Evolutionary conservation across 2,888 invertebrate species (phyloP).

Genomic region (Biston stratarius): DNA sequence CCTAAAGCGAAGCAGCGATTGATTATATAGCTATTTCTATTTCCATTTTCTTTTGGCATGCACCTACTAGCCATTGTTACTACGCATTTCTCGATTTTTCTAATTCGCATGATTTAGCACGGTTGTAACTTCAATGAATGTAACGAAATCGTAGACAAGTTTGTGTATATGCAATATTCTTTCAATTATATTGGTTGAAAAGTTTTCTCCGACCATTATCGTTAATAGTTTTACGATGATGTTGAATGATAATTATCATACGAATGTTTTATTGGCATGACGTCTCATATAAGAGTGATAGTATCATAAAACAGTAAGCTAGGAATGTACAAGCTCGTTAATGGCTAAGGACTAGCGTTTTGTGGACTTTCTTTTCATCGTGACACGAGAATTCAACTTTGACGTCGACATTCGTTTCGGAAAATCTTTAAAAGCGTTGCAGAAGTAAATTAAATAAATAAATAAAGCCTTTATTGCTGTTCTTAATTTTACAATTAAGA

Average conservation of each 20-base stretch:
- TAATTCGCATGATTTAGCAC: constrained; percentile 45
- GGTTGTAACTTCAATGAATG: constrained; percentile 49
- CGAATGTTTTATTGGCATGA: constrained; percentile 16
- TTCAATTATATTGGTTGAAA: constrained; percentile 42
- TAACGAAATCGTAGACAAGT: constrained; percentile 41
- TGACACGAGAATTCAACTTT: too few relatives aligned
- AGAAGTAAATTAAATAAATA: too few relatives aligned
- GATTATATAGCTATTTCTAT: constrained; percentile 17
- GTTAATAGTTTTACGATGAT: constrained; percentile 28
- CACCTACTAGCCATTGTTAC: constrained; percentile 8
- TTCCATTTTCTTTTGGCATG: constrained; percentile 11
- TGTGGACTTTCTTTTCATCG: not conserved
- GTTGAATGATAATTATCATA: constrained; percentile 27
- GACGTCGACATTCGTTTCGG: too few relatives aligned
- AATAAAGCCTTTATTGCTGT: too few relatives aligned
- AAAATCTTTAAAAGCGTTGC: too few relatives aligned
- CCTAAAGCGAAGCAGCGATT: constrained; percentile 7
- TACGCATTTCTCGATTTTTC: constrained; percentile 10
- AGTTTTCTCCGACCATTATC: constrained; percentile 41
- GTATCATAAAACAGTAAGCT: constrained; percentile 1
- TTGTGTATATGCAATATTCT: constrained; percentile 44
- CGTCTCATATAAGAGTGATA: constrained; percentile 3
- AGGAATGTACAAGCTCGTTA: not conserved
- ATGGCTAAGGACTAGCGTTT: constrained; percentile 2
- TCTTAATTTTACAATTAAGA: too few relatives aligned